Evolutionary conservation across 64 coral and sea anemone species (phyloP).

Genomic region (Montipora capricornis): DNA sequence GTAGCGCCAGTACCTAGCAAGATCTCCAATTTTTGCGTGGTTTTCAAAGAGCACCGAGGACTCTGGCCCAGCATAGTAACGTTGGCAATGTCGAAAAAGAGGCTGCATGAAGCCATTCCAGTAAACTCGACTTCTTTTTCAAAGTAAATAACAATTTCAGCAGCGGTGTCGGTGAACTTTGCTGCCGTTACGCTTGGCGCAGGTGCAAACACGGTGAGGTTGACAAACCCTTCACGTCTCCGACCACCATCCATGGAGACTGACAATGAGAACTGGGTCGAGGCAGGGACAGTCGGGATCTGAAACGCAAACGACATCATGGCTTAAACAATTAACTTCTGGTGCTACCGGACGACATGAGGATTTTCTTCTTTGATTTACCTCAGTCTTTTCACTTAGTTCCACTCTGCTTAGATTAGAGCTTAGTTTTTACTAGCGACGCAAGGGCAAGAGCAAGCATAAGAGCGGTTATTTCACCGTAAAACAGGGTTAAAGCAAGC

Average conservation of each 20-base stretch:
- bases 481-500: too few species aligned
- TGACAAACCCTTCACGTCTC: neutral
- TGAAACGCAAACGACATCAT: neutral
- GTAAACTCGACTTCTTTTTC: slow-evolving; percentile 60
- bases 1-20: slow-evolving; percentile 37
- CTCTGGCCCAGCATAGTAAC: slow-evolving; percentile 38
- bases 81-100: slow-evolving; percentile 38
- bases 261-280: neutral
- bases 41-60: slow-evolving; percentile 29
- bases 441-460: too few species aligned
- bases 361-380: too few species aligned
- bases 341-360: too few species aligned
- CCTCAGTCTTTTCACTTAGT: too few species aligned
- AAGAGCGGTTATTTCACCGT: too few species aligned
- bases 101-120: slow-evolving; percentile 21
- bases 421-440: too few species aligned
- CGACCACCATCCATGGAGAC: slow-evolving; percentile 30
- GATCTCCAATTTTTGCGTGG: slow-evolving; percentile 31
- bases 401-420: too few species aligned
- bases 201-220: slow-evolving; percentile 23
- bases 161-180: slow-evolving; percentile 60
- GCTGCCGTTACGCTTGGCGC: slow-evolving; percentile 44
- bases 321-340: too few species aligned
- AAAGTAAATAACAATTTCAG: slow-evolving; percentile 50
- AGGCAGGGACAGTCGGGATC: neutral